phyloP scores from a whole-genome alignment of 1,140 invertebrate genomes.

The Heterodera carotae region DNA sequence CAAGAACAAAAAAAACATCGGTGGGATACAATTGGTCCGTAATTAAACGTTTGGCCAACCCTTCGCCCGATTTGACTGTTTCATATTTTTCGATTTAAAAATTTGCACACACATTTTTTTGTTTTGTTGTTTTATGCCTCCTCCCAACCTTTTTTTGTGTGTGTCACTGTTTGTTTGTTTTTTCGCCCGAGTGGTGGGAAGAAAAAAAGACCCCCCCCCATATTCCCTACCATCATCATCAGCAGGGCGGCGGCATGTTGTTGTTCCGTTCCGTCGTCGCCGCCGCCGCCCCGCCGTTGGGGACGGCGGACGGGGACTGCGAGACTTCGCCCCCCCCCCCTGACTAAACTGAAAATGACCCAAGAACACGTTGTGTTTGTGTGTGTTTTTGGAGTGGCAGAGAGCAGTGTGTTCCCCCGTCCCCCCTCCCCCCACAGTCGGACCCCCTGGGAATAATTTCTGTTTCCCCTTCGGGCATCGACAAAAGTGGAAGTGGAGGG shows the following conservation, averaged over 20 bases:
- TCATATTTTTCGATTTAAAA: neutral
- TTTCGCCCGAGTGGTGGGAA: conserved; percentile 3
- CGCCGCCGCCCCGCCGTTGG: too few relatives aligned
- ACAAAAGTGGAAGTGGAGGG: neutral
- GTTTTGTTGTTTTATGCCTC: neutral
- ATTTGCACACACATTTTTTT: neutral
- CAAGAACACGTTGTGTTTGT: neutral
- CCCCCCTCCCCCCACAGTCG: too few relatives aligned
- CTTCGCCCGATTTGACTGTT: too few relatives aligned
- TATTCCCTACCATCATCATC: neutral
- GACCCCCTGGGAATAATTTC: neutral
- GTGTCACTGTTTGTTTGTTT: conserved; percentile 12
- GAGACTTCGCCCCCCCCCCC: neutral
- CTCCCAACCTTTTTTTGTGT: neutral
- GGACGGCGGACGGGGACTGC: neutral
- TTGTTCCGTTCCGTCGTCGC: neutral
- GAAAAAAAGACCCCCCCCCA: neutral
- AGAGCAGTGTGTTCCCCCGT: neutral
- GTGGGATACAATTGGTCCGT: too few relatives aligned
- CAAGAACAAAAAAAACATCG: too few relatives aligned
- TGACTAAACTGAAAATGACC: neutral
- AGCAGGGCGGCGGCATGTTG: neutral
- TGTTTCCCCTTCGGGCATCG: neutral
- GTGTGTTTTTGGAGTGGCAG: too few relatives aligned
- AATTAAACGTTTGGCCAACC: too few relatives aligned